These are phyloP conservation scores for Scaptomyza parva DNA, from an alignment of 2,888 invertebrate species.

Conservation along the genomic window DNA sequence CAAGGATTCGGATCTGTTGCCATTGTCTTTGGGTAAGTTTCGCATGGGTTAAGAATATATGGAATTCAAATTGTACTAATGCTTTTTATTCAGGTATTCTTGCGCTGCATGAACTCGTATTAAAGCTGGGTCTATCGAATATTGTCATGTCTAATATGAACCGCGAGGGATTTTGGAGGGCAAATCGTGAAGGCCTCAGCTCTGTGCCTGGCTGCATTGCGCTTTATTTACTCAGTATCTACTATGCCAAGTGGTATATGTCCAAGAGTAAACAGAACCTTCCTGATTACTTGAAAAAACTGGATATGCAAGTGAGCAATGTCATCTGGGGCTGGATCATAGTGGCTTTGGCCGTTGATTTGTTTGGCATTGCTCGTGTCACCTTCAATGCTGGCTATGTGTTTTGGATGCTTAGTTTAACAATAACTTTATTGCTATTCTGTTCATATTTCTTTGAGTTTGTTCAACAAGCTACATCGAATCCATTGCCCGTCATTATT, in stretches of 20 bases:
- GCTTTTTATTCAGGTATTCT: constrained; percentile 84
- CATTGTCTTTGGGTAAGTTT: constrained; percentile 83
- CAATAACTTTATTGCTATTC: constrained; percentile 87
- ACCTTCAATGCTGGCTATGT: constrained; percentile 94
- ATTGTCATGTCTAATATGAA: constrained; percentile 88
- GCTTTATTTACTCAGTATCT: constrained; percentile 91
- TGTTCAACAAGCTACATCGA: constrained; percentile 40
- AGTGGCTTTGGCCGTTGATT: constrained; percentile 85
- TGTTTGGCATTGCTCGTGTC: constrained; percentile 90
- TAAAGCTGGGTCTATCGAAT: constrained; percentile 88
- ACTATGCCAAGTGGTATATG: constrained; percentile 87
- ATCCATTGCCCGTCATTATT: constrained; percentile 85
- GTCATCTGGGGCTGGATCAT: constrained; percentile 84
- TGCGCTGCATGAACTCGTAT: constrained; percentile 88
- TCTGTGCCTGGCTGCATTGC: constrained; percentile 94
- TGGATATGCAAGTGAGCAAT: constrained; percentile 60
- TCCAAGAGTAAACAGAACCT: constrained; percentile 66
- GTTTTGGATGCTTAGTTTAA: constrained; percentile 89
- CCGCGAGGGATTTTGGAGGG: constrained; percentile 88
- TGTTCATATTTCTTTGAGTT: constrained; percentile 86
- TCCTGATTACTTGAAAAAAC: constrained; percentile 66
- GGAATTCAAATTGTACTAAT: neutral
- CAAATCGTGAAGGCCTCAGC: constrained; percentile 96
- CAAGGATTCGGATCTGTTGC: constrained; percentile 80
- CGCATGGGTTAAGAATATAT: no score